Evolutionary conservation across 1,140 invertebrate species (phyloP), one percentile per base, ranked within the genome.

Genomic region (Diorhabda carinulata): DNA sequence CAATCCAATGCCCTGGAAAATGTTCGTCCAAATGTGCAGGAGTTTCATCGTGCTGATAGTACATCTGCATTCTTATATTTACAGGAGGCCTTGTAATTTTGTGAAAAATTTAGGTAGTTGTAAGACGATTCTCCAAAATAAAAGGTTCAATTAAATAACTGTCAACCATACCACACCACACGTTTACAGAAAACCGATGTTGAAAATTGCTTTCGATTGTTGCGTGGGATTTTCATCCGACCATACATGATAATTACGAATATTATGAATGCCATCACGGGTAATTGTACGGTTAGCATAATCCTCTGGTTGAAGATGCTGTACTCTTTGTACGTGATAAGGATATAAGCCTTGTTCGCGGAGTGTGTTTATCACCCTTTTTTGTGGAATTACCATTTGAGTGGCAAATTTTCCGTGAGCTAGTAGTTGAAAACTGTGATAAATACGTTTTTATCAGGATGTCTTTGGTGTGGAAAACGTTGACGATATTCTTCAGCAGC

Each of bases 271-370:
- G 45, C 45, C 45, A 9, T 52, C 45, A 52, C 45, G 45, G 45
- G 45, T 52, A 52, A 52, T 6, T 52, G 45, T 52, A 64, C 45
- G 43, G 43, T 45, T 64, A 8, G 10, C 44, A 64, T 64, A 64
- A 64, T 64, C 63, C 40, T 64, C 43, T 45, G 63, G 63, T 64
- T 64, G 44, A 52, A 64, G 7, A 0, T 25, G 25, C 25, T 25
- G 25, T 25, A 63, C 61, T 9, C 44, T 6, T 44, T 63, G 40
- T 6, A 63, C 40, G 42, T 64, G 63, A 45, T 64, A 64, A 8
- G 3, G 63, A 64, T 64, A 56, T 64, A 64, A 42, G 63, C 45
- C 9, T 64, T 64, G 63, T 47, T 52, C 63, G 63, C 45, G 40
- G 9, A 64, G 44, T 5, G 44, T 64, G 44, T 64, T 64, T 5